Evolutionary conservation across 2,113 vertebrate species (phyloP).

Genomic region (Hippocampus mohnikei): DNA sequence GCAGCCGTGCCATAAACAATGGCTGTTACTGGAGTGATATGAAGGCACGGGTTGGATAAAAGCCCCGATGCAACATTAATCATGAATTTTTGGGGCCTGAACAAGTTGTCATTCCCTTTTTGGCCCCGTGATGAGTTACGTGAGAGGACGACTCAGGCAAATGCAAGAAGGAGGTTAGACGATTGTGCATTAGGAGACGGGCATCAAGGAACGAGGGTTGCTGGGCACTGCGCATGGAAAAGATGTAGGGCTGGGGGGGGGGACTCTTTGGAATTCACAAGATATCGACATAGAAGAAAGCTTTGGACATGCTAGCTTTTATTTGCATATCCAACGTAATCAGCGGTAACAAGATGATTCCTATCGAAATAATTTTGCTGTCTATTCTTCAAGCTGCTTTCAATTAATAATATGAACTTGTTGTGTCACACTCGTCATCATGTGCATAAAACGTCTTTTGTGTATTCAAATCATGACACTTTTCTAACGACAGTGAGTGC

Average conservation of each 20-base stretch:
- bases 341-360: neutral
- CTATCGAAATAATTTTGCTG: neutral
- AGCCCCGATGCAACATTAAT: slow-evolving; percentile 72
- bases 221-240: slow-evolving; percentile 36
- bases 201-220: slow-evolving; percentile 47
- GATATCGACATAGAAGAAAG: slow-evolving; percentile 51
- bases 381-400: neutral
- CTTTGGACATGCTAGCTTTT: slow-evolving; percentile 38
- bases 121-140: slow-evolving; percentile 56
- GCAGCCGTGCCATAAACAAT: slow-evolving; percentile 68
- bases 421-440: neutral
- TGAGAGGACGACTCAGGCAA: slow-evolving; percentile 47
- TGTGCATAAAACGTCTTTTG: slow-evolving; percentile 24
- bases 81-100: slow-evolving; percentile 73
- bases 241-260: slow-evolving; percentile 8
- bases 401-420: neutral
- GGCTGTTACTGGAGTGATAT: slow-evolving; percentile 57
- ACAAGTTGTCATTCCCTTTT: slow-evolving; percentile 74
- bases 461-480: slow-evolving; percentile 39
- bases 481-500: slow-evolving; percentile 44
- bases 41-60: slow-evolving; percentile 18
- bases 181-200: slow-evolving; percentile 31
- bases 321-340: slow-evolving; percentile 30
- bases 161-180: slow-evolving; percentile 27
- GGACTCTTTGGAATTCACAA: slow-evolving; percentile 56